A percentile compares a stretch with the other conserved stretches of the same genome.
Evolutionary conservation across 2,113 vertebrate genomes (phyloP).

Genomic region (Opisthocomus hoazin): DNA sequence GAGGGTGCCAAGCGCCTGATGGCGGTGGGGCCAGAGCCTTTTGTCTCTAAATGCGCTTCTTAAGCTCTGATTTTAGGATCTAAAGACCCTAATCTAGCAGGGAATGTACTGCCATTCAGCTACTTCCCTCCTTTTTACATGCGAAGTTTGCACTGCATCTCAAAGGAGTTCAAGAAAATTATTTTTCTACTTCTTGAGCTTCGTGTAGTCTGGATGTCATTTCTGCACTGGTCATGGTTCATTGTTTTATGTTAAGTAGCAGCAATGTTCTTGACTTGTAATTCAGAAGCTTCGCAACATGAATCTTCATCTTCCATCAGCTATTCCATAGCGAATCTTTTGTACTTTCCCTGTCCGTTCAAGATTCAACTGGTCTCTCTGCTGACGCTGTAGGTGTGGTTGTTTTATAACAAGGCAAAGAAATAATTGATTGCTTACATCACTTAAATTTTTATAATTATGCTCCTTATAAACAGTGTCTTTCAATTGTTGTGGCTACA

Average conservation of each 20-base stretch:
- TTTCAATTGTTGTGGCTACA: background rate
- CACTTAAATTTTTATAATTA: slow-evolving; percentile 44
- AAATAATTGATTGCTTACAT: slow-evolving; percentile 56
- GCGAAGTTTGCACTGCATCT: background rate
- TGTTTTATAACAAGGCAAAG: background rate
- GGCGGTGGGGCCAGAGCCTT: background rate
- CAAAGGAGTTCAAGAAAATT: background rate
- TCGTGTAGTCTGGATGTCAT: background rate
- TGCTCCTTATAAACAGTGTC: background rate
- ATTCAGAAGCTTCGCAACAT: background rate
- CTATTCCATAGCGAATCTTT: background rate
- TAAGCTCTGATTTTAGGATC: background rate
- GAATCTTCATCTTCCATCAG: background rate
- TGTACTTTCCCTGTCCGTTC: background rate
- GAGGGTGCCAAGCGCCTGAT: background rate
- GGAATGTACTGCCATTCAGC: background rate
- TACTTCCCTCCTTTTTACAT: background rate
- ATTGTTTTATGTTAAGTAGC: background rate
- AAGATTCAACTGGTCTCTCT: slow-evolving; percentile 37
- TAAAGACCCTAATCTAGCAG: background rate
- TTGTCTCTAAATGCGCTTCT: background rate
- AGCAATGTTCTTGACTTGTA: background rate
- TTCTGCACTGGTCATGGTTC: background rate
- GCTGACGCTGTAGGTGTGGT: slow-evolving; percentile 27
- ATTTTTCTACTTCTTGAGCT: background rate